phyloP scores from a whole-genome alignment of 2,797 vertebrate species.

The Lagodon rhomboides region DNA sequence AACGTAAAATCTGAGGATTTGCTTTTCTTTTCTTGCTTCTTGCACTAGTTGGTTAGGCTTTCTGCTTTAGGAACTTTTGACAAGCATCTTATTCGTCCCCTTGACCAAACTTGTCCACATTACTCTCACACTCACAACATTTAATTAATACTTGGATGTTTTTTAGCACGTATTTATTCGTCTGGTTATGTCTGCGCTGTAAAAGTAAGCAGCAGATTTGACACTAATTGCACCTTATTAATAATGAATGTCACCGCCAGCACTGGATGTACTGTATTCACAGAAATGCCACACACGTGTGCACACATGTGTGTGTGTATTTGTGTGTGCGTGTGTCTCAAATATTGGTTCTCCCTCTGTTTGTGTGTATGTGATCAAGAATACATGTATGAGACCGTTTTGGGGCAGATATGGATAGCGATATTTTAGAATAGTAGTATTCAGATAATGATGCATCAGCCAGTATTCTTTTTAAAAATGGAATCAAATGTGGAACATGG shows the following conservation, averaged over 20 bases:
- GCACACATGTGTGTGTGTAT: not conserved
- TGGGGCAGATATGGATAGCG: not conserved
- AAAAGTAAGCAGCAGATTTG: constrained; percentile 53
- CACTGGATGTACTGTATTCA: constrained; percentile 40
- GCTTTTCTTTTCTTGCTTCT: not conserved
- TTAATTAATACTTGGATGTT: constrained; percentile 15
- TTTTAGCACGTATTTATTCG: constrained; percentile 6
- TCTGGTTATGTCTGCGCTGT: constrained; percentile 30
- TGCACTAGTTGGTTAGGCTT: not conserved
- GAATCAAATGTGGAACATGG: not conserved
- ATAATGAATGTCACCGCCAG: constrained; percentile 62
- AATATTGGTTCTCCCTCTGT: not conserved
- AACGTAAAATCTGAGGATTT: not conserved
- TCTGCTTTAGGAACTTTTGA: not conserved
- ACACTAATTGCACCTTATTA: constrained; percentile 59
- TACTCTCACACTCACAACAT: not conserved
- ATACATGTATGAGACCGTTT: not conserved
- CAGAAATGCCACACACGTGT: constrained; percentile 23
- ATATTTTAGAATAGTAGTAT: not conserved
- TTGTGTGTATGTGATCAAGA: not conserved
- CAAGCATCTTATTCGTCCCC: not conserved
- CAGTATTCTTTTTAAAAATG: too few species aligned
- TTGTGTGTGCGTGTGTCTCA: not conserved
- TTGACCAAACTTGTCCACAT: not conserved
- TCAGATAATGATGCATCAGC: not conserved